These are phyloP conservation scores for Eulemur macaco DNA, from an alignment of 2,113 vertebrate species.

Conservation along the genomic window DNA sequence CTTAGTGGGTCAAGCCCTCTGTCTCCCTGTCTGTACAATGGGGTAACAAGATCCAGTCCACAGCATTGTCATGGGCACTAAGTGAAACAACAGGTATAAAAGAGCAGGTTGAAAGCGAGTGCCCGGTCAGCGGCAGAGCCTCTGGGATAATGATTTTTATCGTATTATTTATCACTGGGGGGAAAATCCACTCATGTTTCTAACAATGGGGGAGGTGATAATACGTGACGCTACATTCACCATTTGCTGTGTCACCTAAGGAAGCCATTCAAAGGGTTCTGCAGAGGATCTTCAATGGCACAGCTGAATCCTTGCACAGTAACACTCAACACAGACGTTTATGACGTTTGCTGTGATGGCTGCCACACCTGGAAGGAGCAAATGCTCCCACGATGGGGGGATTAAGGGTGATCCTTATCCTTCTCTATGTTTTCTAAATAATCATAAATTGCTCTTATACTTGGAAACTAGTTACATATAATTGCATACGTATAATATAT, in stretches of 20 bases:
- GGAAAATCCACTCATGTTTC: not conserved
- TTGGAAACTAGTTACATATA: not conserved
- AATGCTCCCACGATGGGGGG: not conserved
- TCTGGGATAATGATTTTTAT: too few relatives aligned
- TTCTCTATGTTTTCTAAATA: not conserved
- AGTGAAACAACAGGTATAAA: not conserved
- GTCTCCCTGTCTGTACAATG: not conserved
- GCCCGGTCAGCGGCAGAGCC: not conserved
- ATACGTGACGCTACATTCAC: not conserved
- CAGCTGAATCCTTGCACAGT: not conserved
- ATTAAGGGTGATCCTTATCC: not conserved
- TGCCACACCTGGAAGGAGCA: not conserved
- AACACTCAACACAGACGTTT: not conserved
- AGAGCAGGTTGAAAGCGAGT: not conserved
- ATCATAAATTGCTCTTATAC: not conserved
- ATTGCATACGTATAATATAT: not conserved
- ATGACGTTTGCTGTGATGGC: accelerated
- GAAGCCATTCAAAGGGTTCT: not conserved
- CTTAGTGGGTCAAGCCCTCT: not conserved
- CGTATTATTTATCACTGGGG: not conserved
- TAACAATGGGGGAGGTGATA: not conserved
- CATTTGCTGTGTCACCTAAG: not conserved
- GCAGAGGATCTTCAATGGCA: not conserved
- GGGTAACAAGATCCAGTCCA: not conserved
- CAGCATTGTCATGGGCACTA: accelerated